Evolutionary conservation across 1,140 invertebrate species (phyloP).

Genomic region (Antheraea mylitta): DNA sequence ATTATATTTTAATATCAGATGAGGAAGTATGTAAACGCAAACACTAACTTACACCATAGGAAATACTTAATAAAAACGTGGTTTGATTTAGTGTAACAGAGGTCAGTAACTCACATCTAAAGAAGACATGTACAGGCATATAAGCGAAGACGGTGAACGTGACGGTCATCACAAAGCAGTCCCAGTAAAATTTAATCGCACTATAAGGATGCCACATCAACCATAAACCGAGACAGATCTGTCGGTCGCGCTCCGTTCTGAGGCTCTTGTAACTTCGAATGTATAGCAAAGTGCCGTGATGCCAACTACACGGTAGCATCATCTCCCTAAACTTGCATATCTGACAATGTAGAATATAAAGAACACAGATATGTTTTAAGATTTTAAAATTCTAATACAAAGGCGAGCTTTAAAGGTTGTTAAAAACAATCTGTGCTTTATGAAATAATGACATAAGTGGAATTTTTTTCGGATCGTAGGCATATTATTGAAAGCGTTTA

Average conservation of each 20-base stretch:
- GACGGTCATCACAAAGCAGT: constrained; percentile 23
- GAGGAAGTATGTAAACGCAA: constrained; percentile 3
- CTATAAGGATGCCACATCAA: constrained; percentile 46
- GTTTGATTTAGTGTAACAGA: not conserved
- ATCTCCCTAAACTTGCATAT: constrained; percentile 20
- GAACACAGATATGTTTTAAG: too few species aligned
- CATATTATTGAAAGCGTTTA: too few species aligned
- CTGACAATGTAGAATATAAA: not conserved
- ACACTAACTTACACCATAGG: not conserved
- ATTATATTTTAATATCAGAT: too few species aligned
- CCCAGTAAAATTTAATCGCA: constrained; percentile 41
- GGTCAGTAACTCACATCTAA: constrained; percentile 26
- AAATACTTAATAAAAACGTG: not conserved
- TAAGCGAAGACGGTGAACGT: constrained; percentile 26
- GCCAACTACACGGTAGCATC: constrained; percentile 33
- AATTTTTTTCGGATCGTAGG: too few species aligned
- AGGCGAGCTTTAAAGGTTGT: too few species aligned
- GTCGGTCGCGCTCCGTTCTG: constrained; percentile 23
- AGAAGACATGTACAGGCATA: constrained; percentile 42
- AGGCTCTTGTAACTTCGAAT: constrained; percentile 34
- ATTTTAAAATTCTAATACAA: too few species aligned
- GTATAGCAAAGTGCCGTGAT: constrained; percentile 29
- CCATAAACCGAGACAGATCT: constrained; percentile 18
- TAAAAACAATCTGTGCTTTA: too few species aligned
- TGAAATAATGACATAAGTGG: too few species aligned